Base-by-base conservation (phyloP, 1,140 invertebrate genomes). In the Drosophila santomea region DNA sequence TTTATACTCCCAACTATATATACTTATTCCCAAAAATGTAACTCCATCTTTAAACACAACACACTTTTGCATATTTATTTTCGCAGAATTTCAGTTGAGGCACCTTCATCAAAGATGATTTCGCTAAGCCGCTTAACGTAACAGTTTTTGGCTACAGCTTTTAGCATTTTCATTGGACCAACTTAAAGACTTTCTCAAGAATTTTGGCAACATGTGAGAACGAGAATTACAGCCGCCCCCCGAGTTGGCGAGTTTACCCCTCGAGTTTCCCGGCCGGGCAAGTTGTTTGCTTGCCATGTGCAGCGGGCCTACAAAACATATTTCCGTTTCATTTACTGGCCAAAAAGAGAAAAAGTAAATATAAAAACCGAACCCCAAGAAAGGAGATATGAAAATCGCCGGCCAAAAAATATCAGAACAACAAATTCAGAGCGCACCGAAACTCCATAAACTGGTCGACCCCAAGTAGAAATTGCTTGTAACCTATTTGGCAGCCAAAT, bases 241-340 rank as follows among this genome's bases (percentile, higher is more conserved):
- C 74, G 64, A 54, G 48, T 43, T 60, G 59, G 73, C 62, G 43
- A 77, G 64, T 64, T 56, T 43, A 25, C 28, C 44, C 45, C 43
- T 10, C n/a, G n/a, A 41, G 10, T 43, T 64, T 23, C 28, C 63
- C 55, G 25, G 15, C 12, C 55, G 15, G 39, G 15, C 6, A 32
- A 51, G 51, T 58, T 72, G 55, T 62, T 77, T 68, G 58, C 60
- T 68, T 59, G 75, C 54, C 41, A 58, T 88, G 75, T 76, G 83
- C 83, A 88, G 17, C 52, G 79, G 67, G 83, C 80, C 76, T 71
- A 89, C 83, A 80, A 89, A 89, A 88, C 83, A 88, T 88, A 88
- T 88, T 88, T 88, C 83, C 83, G 83, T 88, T 88, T 88, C 83
- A 88, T 88, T 88, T 88, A 88, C 83, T 88, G 73, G 85, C 84